Base-by-base conservation (phyloP, 2,797 vertebrate genomes). In the Enoplosus armatus region DNA sequence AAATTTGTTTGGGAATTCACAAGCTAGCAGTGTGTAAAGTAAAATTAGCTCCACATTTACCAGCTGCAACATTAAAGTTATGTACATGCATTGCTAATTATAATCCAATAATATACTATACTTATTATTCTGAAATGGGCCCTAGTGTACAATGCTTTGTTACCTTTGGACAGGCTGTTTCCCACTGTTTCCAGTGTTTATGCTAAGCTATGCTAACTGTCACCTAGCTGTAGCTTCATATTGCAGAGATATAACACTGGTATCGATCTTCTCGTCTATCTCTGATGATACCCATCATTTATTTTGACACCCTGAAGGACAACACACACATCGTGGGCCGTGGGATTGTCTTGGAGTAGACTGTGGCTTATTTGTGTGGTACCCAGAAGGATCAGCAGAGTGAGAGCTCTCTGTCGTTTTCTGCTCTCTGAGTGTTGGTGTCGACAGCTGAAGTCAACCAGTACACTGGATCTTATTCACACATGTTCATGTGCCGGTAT, bases 381-480 rank as follows among this genome's bases (percentile, higher is more conserved):
- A 4, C 24, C 6, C 22, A 64, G 53, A 72, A 51, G 0, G 9
- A 26, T 47, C 12, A 64, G 31, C 77, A 72, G 87, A 91, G 92
- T 89, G 91, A 80, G 77, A 53, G 16, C 69, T 93, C 85, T 14
- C 1, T 3, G 0, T 29, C 18, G 12, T 69, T 61, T 60, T 24
- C 15, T 27, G 9, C 60, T 85, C 87, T 90, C 22, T 80, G 64
- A 61, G 41, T 62, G 15, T 60, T 77, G 62, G 77, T 29, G 33
- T 22, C 35, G 24, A 86, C 83, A 88, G 87, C 86, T 90, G 82
- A 48, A 61, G 75, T 82, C 70, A 59, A 55, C 55, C 65, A 66
- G 31, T 76, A 10, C 64, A 53, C 14, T 58, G 27, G 37, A 39
- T 59, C 72, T 29, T 31, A 43, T 53, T 70, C 66, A 45, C 68